Percentiles rank a stretch among this genome's conserved stretches.
These are phyloP conservation scores for Mythimna pallens DNA, from an alignment of 2,888 invertebrate genomes.

Conservation along the genomic window DNA sequence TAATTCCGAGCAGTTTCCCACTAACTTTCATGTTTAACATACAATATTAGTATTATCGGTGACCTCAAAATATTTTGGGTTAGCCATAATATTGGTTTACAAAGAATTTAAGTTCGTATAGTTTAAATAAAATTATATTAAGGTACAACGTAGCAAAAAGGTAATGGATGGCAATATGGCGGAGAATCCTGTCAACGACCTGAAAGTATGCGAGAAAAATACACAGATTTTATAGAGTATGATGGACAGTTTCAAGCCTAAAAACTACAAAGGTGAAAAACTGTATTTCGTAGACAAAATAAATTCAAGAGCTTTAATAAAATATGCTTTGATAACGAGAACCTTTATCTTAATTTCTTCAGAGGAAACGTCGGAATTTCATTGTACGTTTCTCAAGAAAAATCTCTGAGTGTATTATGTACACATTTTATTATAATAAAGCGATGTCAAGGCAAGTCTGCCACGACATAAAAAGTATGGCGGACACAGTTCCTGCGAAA, in stretches of 20 bases:
- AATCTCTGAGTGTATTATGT: neutral
- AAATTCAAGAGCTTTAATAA: slow-evolving; percentile 1
- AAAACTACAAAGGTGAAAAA: neutral
- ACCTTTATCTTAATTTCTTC: neutral
- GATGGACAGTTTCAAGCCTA: neutral
- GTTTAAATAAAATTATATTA: slow-evolving; percentile 5
- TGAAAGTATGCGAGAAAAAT: neutral
- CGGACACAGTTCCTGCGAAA: too few relatives aligned
- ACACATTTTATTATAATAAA: neutral
- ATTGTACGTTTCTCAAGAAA: neutral
- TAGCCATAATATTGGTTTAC: too few relatives aligned
- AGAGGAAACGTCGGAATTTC: neutral
- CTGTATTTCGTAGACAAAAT: neutral
- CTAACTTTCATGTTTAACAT: too few relatives aligned
- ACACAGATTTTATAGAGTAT: neutral
- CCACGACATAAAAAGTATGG: too few relatives aligned
- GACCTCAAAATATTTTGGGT: neutral
- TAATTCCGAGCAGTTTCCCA: too few relatives aligned
- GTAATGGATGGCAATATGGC: neutral
- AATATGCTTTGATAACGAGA: neutral
- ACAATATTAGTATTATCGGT: too few relatives aligned
- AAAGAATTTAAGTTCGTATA: neutral
- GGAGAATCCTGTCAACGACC: neutral
- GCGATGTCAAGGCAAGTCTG: too few relatives aligned
- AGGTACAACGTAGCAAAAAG: neutral